Base-by-base conservation (phyloP, 1,140 invertebrate species). In the Proctacanthus coquilletti region DNA sequence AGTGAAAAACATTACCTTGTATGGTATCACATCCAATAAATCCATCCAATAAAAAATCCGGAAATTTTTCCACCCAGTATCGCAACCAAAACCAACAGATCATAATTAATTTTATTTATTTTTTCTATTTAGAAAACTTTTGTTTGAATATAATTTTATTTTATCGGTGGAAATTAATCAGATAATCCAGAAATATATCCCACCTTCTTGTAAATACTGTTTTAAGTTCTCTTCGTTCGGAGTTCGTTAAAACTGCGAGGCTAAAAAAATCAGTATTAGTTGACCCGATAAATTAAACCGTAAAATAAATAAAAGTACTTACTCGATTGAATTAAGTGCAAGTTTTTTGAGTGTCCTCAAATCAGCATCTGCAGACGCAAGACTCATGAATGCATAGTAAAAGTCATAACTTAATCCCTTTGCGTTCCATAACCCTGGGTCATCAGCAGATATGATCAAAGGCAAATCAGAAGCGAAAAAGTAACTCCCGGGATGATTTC, bases 401-500 rank as follows among this genome's bases (percentile, higher is more conserved):
- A 78, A 79, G 45, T 84, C 80, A 42, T 80, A 72, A 29, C 74
- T 78, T 0, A 83, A 53, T 0, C 64, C 76, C 27, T 59, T 57
- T 0, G 71, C 66, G 2, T 70, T 71, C 77, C 77, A 84, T 0
- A 74, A 54, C 3, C 67, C 68, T 0, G 77, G 77, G 51, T 81
- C 77, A 50, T 84, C 79, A 36, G 69, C 66, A 0, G 75, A 75
- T 27, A 84, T 66, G 3, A 75, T 63, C n/a, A 76, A 60, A 2
- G 73, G 72, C 42, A 68, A 57, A n/a, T 68, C 64, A 14, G 69
- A 68, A 1, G 80, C 70, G 18, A 89, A 66, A 8, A 86, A 63
- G 15, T 56, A 47, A 14, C 70, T 69, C 0, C 73, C 74, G 0
- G 85, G 83, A 64, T 92, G 86, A 57, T 89, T 89, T 18, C 84